Evolutionary conservation across 2,113 vertebrate species (phyloP).

Genomic region (Bufo gargarizans): DNA sequence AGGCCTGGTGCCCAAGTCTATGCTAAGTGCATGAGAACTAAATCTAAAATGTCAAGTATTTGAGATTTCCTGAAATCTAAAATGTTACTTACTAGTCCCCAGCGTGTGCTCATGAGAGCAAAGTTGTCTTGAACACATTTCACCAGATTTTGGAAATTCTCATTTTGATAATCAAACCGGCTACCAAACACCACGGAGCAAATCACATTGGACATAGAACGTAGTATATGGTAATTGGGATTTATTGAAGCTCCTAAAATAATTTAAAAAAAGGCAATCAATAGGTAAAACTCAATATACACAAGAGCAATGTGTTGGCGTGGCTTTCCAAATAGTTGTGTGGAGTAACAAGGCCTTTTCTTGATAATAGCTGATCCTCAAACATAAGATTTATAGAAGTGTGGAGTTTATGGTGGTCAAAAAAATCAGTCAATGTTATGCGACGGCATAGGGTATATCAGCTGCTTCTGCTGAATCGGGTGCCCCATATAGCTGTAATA

Average conservation of each 20-base stretch:
- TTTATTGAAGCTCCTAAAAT: conserved; percentile 46
- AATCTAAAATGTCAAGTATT: no score
- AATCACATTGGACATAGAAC: conserved; percentile 70
- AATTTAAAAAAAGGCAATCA: background rate
- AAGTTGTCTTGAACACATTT: conserved; percentile 53
- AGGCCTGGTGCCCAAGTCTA: no score
- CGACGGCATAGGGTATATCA: no score
- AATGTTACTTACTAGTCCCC: background rate
- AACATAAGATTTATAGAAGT: no score
- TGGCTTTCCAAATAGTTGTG: no score
- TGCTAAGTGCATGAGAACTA: no score
- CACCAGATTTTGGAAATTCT: conserved; percentile 68
- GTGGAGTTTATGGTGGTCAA: no score
- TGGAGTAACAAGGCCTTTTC: no score
- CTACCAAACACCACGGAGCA: conserved; percentile 73
- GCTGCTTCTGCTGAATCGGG: no score
- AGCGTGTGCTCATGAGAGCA: background rate
- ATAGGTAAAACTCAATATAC: background rate
- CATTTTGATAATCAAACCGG: conserved; percentile 72
- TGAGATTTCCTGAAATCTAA: background rate
- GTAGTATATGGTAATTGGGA: conserved; percentile 60
- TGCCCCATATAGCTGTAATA: no score
- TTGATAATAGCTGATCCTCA: no score
- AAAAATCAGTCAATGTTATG: no score
- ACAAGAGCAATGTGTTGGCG: background rate